Evolutionary conservation across 1,140 invertebrate genomes (phyloP), one percentile per base, ranked within the genome.

Genomic region (Planococcus citri): DNA sequence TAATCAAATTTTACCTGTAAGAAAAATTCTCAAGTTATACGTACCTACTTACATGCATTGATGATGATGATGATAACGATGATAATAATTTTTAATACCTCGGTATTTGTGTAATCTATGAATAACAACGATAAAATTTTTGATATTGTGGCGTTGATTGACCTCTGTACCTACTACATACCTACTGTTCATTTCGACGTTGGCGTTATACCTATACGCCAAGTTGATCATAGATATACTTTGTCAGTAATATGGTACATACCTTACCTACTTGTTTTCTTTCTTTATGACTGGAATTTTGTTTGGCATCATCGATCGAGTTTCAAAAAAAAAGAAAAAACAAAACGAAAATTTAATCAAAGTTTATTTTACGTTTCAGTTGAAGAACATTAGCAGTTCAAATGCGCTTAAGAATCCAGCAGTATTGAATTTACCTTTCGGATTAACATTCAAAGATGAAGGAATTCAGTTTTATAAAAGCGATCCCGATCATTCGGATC

Each of bases 391-490:
- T 27, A 67, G 27, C 60, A 25, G 41, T 69, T 27, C 58, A 29
- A 6, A 71, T 68, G 3, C 29, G 21, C 1, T 58, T 61, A 20
- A 20, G 22, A 22, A 68, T 51, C 37, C 22, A 69, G 12, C 60
- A 14, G 14, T 29, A 27, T 27, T 71, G 68, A 27, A 71, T 69
- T 41, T 69, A 21, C 71, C 71, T 17, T 71, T 71, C 25, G 20
- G 57, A 14, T 60, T 57, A 9, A 6, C 25, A 0, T 71, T 38
- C 33, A 71, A 33, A 29, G 68, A 71, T 27, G 71, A 68, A 14
- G 67, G 68, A 67, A 29, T 69, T 20, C 68, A 71, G 27, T 25
- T 64, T 17, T 64, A 64, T 25, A 69, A 38, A 38, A 27, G 38
- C 38, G 71, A 68, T 20, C 21, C 22, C 3, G 67, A 71, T 17